Percentiles rank a stretch among this genome's conserved stretches.
Evolutionary conservation across 2,113 vertebrate species (phyloP).

Genomic region (Atlantisia rogersi): DNA sequence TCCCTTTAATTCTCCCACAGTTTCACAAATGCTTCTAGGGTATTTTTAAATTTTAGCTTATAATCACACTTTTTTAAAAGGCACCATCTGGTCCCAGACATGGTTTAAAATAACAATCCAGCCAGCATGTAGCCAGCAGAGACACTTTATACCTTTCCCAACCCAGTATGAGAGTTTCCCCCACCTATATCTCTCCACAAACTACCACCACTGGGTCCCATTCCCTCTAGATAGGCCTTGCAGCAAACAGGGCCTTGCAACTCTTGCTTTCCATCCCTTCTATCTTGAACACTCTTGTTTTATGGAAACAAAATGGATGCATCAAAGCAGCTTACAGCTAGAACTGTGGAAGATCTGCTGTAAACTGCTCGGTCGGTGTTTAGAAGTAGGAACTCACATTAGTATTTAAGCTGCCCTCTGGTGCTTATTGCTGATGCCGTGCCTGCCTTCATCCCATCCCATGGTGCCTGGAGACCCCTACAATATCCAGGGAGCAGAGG

Average conservation of each 20-base stretch:
- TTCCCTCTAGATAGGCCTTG: background rate
- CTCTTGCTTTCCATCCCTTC: background rate
- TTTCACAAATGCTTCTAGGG: constrained; percentile 6
- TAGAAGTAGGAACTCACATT: background rate
- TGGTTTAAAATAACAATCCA: constrained; percentile 40
- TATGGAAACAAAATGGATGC: background rate
- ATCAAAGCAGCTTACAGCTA: background rate
- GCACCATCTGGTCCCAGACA: constrained; percentile 43
- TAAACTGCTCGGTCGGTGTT: background rate
- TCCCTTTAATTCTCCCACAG: constrained; percentile 46
- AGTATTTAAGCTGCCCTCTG: constrained; percentile 39
- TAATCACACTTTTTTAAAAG: background rate
- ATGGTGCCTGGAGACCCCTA: background rate
- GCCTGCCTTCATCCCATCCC: background rate
- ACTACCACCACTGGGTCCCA: rapidly evolving
- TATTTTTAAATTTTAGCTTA: constrained; percentile 50
- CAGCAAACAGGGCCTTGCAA: background rate
- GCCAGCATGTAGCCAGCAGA: background rate
- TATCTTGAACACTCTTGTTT: background rate
- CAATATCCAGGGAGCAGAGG: background rate
- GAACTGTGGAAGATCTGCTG: background rate
- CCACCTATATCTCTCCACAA: background rate
- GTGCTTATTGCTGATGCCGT: background rate
- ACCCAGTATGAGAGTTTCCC: background rate
- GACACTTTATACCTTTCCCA: background rate